Base-by-base conservation (phyloP, 2,888 invertebrate genomes). In the Herminia tarsipennalis region DNA sequence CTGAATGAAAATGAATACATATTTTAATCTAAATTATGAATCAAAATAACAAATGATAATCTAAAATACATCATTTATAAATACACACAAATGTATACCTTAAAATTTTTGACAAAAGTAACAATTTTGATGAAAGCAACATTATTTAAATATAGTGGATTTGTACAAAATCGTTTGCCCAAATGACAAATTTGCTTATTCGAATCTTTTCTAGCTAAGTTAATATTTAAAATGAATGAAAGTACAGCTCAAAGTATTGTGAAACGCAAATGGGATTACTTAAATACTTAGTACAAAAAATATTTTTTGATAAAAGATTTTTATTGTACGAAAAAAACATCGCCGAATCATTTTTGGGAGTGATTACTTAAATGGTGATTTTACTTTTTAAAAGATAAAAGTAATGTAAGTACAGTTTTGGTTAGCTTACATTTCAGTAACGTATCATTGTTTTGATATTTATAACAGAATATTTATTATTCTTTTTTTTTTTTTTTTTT, bases 151-250 rank as follows among this genome's bases (percentile, higher is more conserved):
- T 25, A n/a, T 5, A 35, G n/a, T 9, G 3, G 10, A 18, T 22
- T 36, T 33, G 13, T 17, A 24, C 18, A 25, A 32, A 32, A 43
- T 24, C 20, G 14, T 36, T 40, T 32, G 20, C 16, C 6, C 8
- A 28, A 24, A 45, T 34, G 25, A 29, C 17, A 9, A 28, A 45
- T 37, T 22, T 38, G 33, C 12, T 21, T 45, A 18, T 33, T 28
- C 33, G 22, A 10, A 6, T 8, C 20, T 34, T 32, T 22, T 32
- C 34, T 38, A 28, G 22, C 13, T 33, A 16, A 8, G 1, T 17
- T 28, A 22, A 34, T 28, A 36, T 28, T 44, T n/a, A 5, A 10
- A 29, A 32, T 33, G 33, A 33, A 44, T 18, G 30, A 47, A 56
- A 28, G 10, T 17, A 28, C 3, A 13, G n/a, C 13, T n/a, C 12